These are phyloP conservation scores for Leucozona laternaria DNA, from an alignment of 2,888 invertebrate species.

Conservation along the genomic window DNA sequence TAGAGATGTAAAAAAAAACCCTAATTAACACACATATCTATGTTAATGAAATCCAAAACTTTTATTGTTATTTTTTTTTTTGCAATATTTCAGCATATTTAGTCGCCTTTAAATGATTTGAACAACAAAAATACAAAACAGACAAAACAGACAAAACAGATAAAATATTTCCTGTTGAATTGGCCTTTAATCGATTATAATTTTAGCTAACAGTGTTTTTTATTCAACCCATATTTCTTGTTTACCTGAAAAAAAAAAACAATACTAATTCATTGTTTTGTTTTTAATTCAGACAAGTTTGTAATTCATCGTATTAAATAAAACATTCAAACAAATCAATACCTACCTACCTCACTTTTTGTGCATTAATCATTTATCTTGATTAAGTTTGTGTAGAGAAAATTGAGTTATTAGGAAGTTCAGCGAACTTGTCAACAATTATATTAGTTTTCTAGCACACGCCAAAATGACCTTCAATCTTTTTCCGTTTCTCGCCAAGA, in stretches of 20 bases:
- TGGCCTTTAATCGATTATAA: background rate
- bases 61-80: background rate
- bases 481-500: conserved; percentile 15
- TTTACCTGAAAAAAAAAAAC: background rate
- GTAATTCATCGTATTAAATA: background rate
- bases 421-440: conserved; percentile 47
- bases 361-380: background rate
- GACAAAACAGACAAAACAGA: background rate
- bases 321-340: background rate
- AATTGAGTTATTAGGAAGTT: conserved; percentile 39
- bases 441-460: conserved; percentile 5
- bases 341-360: background rate
- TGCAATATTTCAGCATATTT: background rate
- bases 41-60: background rate
- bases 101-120: background rate
- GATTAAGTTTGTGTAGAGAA: background rate
- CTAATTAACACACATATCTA: background rate
- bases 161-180: background rate
- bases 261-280: background rate
- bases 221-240: background rate
- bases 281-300: background rate
- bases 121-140: background rate
- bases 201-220: background rate
- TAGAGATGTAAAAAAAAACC: too few relatives aligned
- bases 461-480: conserved; percentile 39